Percentiles rank a stretch among this genome's conserved stretches.
These are phyloP conservation scores for Ectemnius cavifrons DNA, from an alignment of 2,888 invertebrate genomes.

Conservation along the genomic window DNA sequence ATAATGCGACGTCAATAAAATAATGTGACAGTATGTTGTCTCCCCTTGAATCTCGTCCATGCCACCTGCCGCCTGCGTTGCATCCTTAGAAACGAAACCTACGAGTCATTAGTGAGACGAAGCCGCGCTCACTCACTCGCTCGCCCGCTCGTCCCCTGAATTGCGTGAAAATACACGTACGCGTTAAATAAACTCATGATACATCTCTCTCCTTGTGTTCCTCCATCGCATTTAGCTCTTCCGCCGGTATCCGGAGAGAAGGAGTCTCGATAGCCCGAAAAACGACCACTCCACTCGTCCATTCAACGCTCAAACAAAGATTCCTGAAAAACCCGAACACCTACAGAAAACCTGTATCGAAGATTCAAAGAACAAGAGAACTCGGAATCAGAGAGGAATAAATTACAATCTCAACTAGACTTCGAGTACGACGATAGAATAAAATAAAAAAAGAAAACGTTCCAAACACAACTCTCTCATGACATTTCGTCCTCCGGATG, in stretches of 20 bases:
- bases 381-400: background rate
- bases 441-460: background rate
- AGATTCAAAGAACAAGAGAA: background rate
- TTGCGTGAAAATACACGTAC: slow-evolving; percentile 44
- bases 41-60: slow-evolving; percentile 38
- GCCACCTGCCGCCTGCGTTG: slow-evolving; percentile 13
- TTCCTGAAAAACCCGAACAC: too few species aligned
- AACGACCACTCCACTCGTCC: background rate
- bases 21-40: slow-evolving; percentile 54
- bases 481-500: background rate
- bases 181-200: slow-evolving; percentile 41
- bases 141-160: slow-evolving; percentile 1
- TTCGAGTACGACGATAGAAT: background rate
- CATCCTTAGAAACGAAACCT: slow-evolving; percentile 18
- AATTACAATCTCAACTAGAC: background rate
- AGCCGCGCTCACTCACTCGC: background rate
- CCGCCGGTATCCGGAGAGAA: slow-evolving; percentile 21
- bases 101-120: slow-evolving; percentile 12
- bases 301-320: too few species aligned
- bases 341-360: background rate
- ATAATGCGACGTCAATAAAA: slow-evolving; percentile 68
- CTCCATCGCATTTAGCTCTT: slow-evolving; percentile 46
- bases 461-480: background rate
- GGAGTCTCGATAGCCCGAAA: background rate
- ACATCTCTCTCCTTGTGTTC: slow-evolving; percentile 26